Percentiles rank a stretch among this genome's conserved stretches.
phyloP scores from a whole-genome alignment of 2,797 vertebrate species.

The Chloroceryle inda region DNA sequence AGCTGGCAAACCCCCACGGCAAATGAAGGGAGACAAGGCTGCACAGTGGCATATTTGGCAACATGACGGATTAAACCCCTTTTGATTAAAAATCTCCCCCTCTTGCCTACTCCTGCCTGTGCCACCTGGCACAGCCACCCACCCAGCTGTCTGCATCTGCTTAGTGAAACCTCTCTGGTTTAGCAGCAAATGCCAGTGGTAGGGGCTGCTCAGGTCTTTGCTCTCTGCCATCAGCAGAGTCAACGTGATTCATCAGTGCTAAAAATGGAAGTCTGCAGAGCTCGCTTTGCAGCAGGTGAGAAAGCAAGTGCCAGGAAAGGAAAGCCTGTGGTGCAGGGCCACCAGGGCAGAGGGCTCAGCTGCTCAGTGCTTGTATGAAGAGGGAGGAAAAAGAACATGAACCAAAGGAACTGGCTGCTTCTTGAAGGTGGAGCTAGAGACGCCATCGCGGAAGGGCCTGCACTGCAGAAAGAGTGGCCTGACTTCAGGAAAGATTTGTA shows the following conservation, averaged over 20 bases:
- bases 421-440: neutral
- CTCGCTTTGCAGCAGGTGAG: neutral
- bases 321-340: accelerated
- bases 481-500: neutral
- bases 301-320: neutral
- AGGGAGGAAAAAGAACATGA: neutral
- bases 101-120: neutral
- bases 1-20: neutral
- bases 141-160: neutral
- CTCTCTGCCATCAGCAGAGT: neutral
- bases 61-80: neutral
- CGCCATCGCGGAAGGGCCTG: neutral
- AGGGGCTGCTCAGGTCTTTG: neutral
- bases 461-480: neutral
- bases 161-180: neutral
- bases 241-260: neutral
- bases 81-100: neutral
- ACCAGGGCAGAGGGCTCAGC: neutral
- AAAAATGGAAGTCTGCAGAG: neutral
- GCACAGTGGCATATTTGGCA: neutral
- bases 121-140: neutral
- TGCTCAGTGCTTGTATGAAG: accelerated
- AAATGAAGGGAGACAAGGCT: neutral
- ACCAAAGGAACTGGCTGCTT: neutral
- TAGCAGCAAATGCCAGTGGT: accelerated